Evolutionary conservation across 2,888 invertebrate species (phyloP).

Genomic region (Pristionchus mayeri): DNA sequence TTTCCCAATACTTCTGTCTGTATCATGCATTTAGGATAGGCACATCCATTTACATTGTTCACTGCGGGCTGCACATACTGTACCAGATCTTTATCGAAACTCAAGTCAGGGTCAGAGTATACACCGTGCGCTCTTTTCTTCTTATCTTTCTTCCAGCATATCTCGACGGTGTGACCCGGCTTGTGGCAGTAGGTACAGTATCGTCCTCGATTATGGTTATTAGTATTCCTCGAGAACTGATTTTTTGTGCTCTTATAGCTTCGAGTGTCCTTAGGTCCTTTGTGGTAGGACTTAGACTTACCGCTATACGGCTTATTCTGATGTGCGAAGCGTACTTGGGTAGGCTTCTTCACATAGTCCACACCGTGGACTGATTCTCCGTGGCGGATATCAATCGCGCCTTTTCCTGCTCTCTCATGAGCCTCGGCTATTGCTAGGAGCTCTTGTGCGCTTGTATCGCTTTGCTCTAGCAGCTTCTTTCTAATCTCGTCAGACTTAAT

Average conservation of each 20-base stretch:
- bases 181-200: not conserved
- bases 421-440: too few relatives aligned
- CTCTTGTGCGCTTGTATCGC: too few relatives aligned
- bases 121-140: not conserved
- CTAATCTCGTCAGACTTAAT: too few relatives aligned
- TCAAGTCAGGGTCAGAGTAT: not conserved
- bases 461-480: too few relatives aligned
- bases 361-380: not conserved
- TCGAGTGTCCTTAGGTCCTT: not conserved
- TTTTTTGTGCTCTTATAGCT: not conserved
- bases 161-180: not conserved
- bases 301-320: not conserved
- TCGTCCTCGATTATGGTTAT: not conserved
- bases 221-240: not conserved
- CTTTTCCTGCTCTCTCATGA: conserved; percentile 4
- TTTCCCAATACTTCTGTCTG: not conserved
- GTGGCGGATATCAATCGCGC: not conserved
- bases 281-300: not conserved
- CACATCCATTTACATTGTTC: too few relatives aligned
- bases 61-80: too few relatives aligned
- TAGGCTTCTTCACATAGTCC: not conserved
- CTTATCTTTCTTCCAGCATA: not conserved
- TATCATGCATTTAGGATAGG: too few relatives aligned
- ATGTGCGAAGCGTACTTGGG: not conserved
- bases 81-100: too few relatives aligned